Percentiles rank a stretch among this genome's conserved stretches.
Evolutionary conservation across 2,797 vertebrate genomes (phyloP).

Genomic region (Poeciliopsis gracilis): DNA sequence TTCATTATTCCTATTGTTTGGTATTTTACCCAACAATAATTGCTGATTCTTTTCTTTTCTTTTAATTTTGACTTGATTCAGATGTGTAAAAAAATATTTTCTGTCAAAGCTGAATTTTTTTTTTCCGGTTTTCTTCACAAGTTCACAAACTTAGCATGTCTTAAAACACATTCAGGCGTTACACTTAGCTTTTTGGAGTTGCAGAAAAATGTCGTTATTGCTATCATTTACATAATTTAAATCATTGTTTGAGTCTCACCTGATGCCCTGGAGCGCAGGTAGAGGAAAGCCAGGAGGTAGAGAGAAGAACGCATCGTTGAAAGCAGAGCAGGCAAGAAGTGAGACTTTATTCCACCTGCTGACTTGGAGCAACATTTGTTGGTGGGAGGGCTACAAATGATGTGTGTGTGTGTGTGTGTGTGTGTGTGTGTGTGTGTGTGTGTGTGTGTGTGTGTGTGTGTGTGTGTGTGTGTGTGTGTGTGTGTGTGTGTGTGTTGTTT

Average conservation of each 20-base stretch:
- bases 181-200: not conserved
- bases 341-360: slow-evolving; percentile 46
- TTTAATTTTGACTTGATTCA: not conserved
- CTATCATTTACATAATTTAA: not conserved
- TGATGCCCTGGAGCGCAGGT: slow-evolving; percentile 64
- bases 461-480: slow-evolving; percentile 2
- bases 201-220: not conserved
- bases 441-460: not conserved
- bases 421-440: not conserved
- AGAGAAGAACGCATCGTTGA: slow-evolving; percentile 73
- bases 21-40: no score
- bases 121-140: not conserved
- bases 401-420: slow-evolving; percentile 9
- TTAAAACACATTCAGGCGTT: not conserved
- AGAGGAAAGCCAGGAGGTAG: slow-evolving; percentile 61
- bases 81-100: not conserved
- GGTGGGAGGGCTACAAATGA: slow-evolving; percentile 43
- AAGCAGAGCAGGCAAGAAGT: slow-evolving; percentile 25
- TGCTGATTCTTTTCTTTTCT: not conserved
- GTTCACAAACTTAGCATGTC: no score
- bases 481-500: not conserved
- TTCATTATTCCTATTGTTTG: no score
- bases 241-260: slow-evolving; percentile 63
- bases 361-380: slow-evolving; percentile 32
- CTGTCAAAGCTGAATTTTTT: not conserved